Evolutionary conservation across 2,888 invertebrate species (phyloP).

Genomic region (Drosophila tanythrix): DNA sequence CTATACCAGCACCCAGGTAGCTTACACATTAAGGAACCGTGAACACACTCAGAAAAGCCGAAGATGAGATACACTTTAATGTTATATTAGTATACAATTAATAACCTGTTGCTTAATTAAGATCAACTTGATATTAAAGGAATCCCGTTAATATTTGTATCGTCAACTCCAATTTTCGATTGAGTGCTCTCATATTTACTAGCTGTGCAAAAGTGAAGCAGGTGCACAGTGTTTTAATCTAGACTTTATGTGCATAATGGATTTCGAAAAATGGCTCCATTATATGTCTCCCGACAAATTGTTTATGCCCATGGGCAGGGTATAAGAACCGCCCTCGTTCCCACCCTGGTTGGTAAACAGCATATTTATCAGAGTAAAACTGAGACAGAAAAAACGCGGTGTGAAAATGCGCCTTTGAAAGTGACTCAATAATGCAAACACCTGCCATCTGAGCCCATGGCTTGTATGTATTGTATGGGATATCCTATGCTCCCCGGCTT

Average conservation of each 20-base stretch:
- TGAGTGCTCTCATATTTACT: not conserved
- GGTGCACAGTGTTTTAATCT: not conserved
- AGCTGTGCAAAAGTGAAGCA: not conserved
- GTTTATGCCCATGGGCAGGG: conserved; percentile 2
- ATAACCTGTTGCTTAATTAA: not conserved
- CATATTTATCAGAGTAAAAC: conserved; percentile 64
- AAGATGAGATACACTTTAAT: not conserved
- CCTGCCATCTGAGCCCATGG: conserved; percentile 52
- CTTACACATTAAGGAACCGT: conserved; percentile 8
- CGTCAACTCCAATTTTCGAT: not conserved
- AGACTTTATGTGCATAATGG: not conserved
- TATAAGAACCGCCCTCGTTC: conserved; percentile 13
- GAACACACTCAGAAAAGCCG: not conserved
- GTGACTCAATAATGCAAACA: conserved; percentile 76
- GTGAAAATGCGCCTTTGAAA: conserved; percentile 76
- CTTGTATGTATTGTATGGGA: conserved; percentile 23
- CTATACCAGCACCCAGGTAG: conserved; percentile 52
- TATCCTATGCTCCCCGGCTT: not conserved
- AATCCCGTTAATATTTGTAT: not conserved
- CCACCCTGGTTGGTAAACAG: conserved; percentile 50
- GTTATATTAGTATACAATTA: no score
- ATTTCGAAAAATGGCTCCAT: not conserved
- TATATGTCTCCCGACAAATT: not conserved
- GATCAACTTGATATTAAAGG: not conserved
- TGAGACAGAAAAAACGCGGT: conserved; percentile 53